phyloP scores from a whole-genome alignment of 2,888 invertebrate genomes.

The Microctonus brassicae region DNA sequence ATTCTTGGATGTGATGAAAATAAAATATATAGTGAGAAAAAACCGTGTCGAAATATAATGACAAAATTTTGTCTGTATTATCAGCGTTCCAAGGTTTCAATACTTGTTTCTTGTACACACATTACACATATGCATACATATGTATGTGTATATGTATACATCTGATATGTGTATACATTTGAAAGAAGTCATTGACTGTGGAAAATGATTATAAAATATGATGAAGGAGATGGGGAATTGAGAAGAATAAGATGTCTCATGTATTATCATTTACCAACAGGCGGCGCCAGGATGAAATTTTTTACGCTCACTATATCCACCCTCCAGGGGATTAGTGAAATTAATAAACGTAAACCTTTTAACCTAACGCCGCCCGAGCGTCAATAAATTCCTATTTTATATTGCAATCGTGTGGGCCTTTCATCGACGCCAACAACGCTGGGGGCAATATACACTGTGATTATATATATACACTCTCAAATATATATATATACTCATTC shows the following conservation, averaged over 20 bases:
- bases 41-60: neutral
- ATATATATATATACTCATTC: neutral
- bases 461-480: neutral
- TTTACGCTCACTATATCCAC: constrained; percentile 40
- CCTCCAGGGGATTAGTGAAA: constrained; percentile 60
- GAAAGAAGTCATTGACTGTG: constrained; percentile 10
- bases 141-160: neutral
- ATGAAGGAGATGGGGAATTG: constrained; percentile 1
- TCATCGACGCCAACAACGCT: neutral
- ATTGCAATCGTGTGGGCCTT: constrained; percentile 47
- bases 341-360: constrained; percentile 68
- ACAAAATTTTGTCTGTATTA: neutral
- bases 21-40: neutral
- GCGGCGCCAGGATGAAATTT: constrained; percentile 22
- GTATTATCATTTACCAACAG: constrained; percentile 18
- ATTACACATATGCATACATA: too few relatives aligned
- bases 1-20: neutral
- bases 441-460: neutral
- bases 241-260: constrained; percentile 15
- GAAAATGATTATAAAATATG: neutral
- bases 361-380: constrained; percentile 61
- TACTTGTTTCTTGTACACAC: too few relatives aligned
- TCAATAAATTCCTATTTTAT: constrained; percentile 66
- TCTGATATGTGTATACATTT: neutral
- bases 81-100: neutral